Percentiles rank a stretch among this genome's conserved stretches.
phyloP scores from a whole-genome alignment of 2,113 vertebrate species.

The Myodes glareolus region DNA sequence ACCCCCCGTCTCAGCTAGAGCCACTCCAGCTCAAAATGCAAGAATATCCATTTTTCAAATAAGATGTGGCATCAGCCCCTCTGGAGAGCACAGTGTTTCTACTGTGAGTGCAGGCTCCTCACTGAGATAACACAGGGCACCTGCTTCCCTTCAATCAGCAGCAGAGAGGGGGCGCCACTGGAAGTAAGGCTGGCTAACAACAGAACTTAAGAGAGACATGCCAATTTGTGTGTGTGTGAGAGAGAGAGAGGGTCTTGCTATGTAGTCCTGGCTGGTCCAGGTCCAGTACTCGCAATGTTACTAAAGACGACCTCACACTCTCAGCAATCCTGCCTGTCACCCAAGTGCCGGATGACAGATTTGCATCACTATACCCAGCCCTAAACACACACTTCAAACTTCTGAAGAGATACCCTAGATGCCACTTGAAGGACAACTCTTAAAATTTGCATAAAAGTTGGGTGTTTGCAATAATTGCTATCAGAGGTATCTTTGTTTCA shows the following conservation, averaged over 20 bases:
- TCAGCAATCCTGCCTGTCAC: neutral
- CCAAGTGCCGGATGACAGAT: neutral
- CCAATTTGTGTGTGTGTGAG: neutral
- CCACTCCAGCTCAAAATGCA: neutral
- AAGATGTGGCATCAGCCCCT: neutral
- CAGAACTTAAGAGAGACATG: neutral
- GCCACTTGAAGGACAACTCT: neutral
- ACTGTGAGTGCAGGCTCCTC: neutral
- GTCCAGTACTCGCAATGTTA: neutral
- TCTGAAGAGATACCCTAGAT: neutral
- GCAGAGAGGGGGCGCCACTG: too few relatives aligned
- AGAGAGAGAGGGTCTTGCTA: too few relatives aligned
- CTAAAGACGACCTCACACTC: neutral
- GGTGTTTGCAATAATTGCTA: neutral
- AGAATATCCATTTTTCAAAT: neutral
- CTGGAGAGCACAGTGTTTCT: neutral
- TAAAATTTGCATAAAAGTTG: neutral
- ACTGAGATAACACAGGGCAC: neutral
- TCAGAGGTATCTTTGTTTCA: neutral
- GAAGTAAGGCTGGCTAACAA: neutral
- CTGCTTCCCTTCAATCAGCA: neutral
- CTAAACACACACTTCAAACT: neutral
- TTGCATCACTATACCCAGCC: neutral
- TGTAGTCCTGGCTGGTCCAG: neutral
- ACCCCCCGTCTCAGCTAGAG: fast-evolving